Conservation (phyloP, 2,888 invertebrate genomes). For the Leptura quadrifasciata region DNA sequence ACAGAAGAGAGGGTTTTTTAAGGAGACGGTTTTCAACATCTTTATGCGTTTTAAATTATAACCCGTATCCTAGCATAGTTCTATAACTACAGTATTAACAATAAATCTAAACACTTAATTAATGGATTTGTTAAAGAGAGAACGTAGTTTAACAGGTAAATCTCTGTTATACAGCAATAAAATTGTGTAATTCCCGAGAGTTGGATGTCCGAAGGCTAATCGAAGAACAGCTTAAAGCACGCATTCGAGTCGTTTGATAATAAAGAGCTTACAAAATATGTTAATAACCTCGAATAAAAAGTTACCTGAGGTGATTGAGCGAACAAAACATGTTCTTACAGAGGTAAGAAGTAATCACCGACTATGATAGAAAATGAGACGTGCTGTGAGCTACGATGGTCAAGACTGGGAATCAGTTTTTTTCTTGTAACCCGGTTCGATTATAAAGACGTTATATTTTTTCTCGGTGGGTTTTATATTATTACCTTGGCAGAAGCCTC, state of each 20-base stretch:
- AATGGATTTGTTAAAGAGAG: slow-evolving; percentile 5
- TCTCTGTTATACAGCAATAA: slow-evolving; percentile 31
- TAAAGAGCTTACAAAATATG: slow-evolving; percentile 68
- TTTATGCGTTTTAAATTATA: no score
- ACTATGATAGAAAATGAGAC: slow-evolving; percentile 57
- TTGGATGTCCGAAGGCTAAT: slow-evolving; percentile 57
- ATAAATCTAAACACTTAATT: slow-evolving; percentile 10
- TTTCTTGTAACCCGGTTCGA: slow-evolving; percentile 49
- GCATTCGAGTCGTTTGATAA: slow-evolving; percentile 60
- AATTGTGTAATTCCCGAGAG: slow-evolving; percentile 46
- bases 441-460: slow-evolving; percentile 60
- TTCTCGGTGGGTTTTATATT: slow-evolving; percentile 43
- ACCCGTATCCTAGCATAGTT: no score
- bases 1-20: no score
- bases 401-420: slow-evolving; percentile 43
- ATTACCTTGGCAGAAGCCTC: slow-evolving; percentile 36
- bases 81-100: not conserved
- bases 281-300: slow-evolving; percentile 65
- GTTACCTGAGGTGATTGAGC: slow-evolving; percentile 65
- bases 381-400: slow-evolving; percentile 51
- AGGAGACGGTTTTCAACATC: no score
- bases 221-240: slow-evolving; percentile 56
- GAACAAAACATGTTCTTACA: slow-evolving; percentile 47
- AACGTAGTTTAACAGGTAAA: slow-evolving; percentile 17
- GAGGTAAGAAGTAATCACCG: slow-evolving; percentile 54